These are phyloP conservation scores for Drosophila sechellia DNA, from an alignment of 1,140 invertebrate genomes.

Conservation along the genomic window DNA sequence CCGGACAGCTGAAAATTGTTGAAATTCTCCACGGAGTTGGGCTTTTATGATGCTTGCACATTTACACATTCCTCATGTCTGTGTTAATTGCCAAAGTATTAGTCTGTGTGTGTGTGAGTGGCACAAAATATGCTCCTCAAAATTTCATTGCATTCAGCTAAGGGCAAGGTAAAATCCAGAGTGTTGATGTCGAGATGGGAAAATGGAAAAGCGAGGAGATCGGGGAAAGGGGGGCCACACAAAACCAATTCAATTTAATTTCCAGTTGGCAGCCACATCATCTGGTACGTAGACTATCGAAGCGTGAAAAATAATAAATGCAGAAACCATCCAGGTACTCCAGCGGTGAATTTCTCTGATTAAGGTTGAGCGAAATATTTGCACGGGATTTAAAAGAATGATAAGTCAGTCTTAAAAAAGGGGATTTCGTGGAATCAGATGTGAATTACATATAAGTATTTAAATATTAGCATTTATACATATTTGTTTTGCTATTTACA, in stretches of 20 bases:
- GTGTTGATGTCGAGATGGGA: not conserved
- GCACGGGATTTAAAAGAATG: slow-evolving; percentile 12
- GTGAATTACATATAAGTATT: too few species aligned
- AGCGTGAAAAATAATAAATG: slow-evolving; percentile 54
- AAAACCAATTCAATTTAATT: slow-evolving; percentile 71
- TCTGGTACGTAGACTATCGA: slow-evolving; percentile 29
- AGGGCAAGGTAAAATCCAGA: slow-evolving; percentile 14
- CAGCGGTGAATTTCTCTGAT: slow-evolving; percentile 12
- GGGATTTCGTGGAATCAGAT: not conserved
- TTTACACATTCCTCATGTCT: slow-evolving; percentile 36
- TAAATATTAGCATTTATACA: too few species aligned
- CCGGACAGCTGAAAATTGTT: slow-evolving; percentile 50
- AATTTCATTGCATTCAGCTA: slow-evolving; percentile 49
- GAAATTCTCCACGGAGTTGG: slow-evolving; percentile 61
- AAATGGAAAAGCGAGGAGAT: not conserved
- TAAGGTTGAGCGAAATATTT: slow-evolving; percentile 12
- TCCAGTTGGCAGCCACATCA: slow-evolving; percentile 55
- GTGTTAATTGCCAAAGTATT: slow-evolving; percentile 65
- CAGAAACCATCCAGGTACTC: slow-evolving; percentile 25
- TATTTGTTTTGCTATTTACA: not conserved
- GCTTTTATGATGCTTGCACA: slow-evolving; percentile 47
- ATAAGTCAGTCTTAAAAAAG: not conserved
- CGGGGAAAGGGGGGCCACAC: not conserved
- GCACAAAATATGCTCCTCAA: slow-evolving; percentile 39
- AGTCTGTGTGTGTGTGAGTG: slow-evolving; percentile 39